phyloP scores from a whole-genome alignment of 2,888 invertebrate species.

The Perdita meconis region DNA sequence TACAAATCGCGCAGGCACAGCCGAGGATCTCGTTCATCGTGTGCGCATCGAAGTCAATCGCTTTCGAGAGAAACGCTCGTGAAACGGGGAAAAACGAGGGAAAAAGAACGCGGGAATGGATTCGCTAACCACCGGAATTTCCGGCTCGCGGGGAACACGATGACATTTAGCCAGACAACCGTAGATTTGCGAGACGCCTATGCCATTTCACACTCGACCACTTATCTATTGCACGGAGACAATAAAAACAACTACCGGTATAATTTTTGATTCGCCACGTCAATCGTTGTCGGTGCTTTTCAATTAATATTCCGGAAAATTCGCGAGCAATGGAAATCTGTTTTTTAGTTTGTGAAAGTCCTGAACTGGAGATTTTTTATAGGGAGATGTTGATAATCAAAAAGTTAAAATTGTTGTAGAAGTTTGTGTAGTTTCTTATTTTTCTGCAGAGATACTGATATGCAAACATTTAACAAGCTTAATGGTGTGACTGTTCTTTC shows the following conservation, averaged over 20 bases:
- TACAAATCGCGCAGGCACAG: constrained; percentile 62
- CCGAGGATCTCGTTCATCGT: constrained; percentile 62
- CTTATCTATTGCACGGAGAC: constrained; percentile 16
- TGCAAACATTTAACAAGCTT: too few species aligned
- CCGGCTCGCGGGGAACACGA: constrained; percentile 18
- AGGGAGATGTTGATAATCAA: not conserved
- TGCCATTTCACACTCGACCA: not conserved
- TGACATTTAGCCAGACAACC: constrained; percentile 10
- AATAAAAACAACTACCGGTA: not conserved
- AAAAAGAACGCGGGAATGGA: constrained; percentile 13
- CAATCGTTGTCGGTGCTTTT: not conserved
- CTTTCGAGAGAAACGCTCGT: constrained; percentile 21
- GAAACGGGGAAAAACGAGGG: constrained; percentile 20
- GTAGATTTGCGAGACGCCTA: not conserved
- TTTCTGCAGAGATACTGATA: too few species aligned
- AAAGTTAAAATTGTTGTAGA: too few species aligned
- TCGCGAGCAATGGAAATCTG: not conserved
- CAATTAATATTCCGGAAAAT: constrained; percentile 3
- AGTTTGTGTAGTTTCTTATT: too few species aligned
- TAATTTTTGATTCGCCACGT: constrained; percentile 9
- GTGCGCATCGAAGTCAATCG: constrained; percentile 74
- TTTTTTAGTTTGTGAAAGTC: not conserved
- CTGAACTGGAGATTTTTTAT: not conserved
- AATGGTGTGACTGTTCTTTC: too few species aligned
- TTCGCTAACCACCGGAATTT: constrained; percentile 18